Conservation (phyloP, 2,888 invertebrate species). For the Drosophila anomalata region DNA sequence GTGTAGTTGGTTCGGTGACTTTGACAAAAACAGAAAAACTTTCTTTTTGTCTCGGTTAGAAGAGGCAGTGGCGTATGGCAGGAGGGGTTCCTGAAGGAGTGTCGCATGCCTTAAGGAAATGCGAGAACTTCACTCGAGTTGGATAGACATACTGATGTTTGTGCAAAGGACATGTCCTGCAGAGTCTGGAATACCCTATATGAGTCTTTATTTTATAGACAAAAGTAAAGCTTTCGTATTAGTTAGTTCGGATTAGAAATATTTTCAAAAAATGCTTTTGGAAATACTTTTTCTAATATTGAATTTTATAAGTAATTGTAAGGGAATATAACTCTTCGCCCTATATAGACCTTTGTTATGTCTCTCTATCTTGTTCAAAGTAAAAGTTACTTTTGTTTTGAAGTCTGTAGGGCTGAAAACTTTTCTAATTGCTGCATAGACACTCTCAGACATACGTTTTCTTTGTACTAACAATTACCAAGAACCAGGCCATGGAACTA, state of each 20-base stretch:
- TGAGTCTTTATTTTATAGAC: neutral
- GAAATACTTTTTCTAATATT: neutral
- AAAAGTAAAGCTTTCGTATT: neutral
- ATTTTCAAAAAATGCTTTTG: neutral
- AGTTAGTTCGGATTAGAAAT: neutral
- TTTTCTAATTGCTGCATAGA: constrained; percentile 71
- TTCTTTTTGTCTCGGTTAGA: constrained; percentile 8
- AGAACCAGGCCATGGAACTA: constrained; percentile 7
- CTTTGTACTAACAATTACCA: constrained; percentile 9
- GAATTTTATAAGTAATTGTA: no score
- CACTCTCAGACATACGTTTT: constrained; percentile 43
- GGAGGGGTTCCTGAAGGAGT: neutral
- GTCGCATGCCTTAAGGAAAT: constrained; percentile 51
- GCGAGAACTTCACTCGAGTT: constrained; percentile 38
- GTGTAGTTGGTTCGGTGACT: constrained; percentile 35
- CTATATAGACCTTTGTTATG: neutral
- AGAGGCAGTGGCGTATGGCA: neutral
- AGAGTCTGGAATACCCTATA: neutral
- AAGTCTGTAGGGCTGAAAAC: constrained; percentile 49
- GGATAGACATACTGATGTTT: constrained; percentile 29
- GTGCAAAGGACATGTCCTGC: neutral
- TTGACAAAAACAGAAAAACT: constrained; percentile 32
- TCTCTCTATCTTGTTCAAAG: neutral
- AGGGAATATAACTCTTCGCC: neutral
- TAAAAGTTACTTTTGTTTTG: constrained; percentile 36